A percentile compares a stretch with the other conserved stretches of the same genome.
These are phyloP conservation scores for Crocallis elinguaria DNA, from an alignment of 2,888 invertebrate species.

Conservation along the genomic window DNA sequence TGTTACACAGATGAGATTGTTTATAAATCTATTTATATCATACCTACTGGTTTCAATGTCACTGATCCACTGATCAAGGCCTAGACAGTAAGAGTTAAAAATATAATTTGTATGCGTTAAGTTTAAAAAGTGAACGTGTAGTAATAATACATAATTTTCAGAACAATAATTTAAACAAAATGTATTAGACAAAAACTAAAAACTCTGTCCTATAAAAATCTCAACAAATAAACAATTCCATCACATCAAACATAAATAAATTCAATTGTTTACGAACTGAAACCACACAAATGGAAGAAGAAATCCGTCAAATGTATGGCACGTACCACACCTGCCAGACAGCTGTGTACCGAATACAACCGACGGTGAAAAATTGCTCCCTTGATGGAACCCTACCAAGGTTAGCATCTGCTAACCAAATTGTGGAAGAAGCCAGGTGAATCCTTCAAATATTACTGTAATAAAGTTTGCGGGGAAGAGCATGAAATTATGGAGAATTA, in stretches of 20 bases:
- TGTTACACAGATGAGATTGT: no score
- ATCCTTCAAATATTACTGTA: slow-evolving; percentile 3
- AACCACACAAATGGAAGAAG: slow-evolving; percentile 42
- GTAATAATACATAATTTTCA: no score
- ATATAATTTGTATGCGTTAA: no score
- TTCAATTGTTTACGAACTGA: slow-evolving; percentile 25
- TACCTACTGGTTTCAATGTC: no score
- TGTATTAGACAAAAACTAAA: no score
- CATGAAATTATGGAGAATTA: slow-evolving; percentile 19
- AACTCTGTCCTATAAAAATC: slow-evolving; percentile 8
- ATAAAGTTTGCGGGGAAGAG: background rate
- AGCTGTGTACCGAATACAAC: slow-evolving; percentile 73
- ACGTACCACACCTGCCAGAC: slow-evolving; percentile 77
- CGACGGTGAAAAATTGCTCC: slow-evolving; percentile 69
- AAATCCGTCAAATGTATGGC: slow-evolving; percentile 62
- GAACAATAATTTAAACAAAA: no score
- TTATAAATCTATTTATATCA: no score
- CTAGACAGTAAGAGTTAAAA: no score
- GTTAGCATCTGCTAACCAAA: slow-evolving; percentile 69
- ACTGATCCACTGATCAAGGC: no score
- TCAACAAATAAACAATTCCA: slow-evolving; percentile 8
- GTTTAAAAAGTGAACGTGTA: no score
- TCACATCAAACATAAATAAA: slow-evolving; percentile 26
- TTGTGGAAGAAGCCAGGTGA: slow-evolving; percentile 26
- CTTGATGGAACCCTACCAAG: slow-evolving; percentile 54